A percentile compares a stretch with the other conserved stretches of the same genome.
Conservation (phyloP, 2,797 vertebrate species). For the Poliocrania exsul region DNA sequence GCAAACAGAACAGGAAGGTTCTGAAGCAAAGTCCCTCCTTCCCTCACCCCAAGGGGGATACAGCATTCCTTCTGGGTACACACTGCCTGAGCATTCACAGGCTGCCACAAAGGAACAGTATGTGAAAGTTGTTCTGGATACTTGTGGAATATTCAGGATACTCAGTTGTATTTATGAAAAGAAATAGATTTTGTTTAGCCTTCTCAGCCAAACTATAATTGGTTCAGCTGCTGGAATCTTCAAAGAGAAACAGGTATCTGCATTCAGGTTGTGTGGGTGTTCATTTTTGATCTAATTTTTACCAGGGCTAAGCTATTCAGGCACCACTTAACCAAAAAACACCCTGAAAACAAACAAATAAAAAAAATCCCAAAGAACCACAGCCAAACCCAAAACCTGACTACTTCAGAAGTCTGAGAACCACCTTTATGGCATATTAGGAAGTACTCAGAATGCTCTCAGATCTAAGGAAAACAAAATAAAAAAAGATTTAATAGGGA, state of each 20-base stretch:
- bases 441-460: not conserved
- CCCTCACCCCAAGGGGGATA: not conserved
- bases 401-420: constrained; percentile 20
- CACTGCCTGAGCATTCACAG: not conserved
- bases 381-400: not conserved
- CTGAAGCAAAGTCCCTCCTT: not conserved
- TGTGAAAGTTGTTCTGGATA: not conserved
- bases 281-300: not conserved
- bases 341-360: not conserved
- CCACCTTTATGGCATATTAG: not conserved
- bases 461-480: constrained; percentile 33
- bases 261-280: not conserved
- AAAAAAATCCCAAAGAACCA: not conserved
- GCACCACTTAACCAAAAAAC: not conserved
- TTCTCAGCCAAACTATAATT: not conserved
- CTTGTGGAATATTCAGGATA: not conserved
- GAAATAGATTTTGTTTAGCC: not conserved
- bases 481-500: not conserved
- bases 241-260: not conserved
- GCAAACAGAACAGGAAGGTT: not conserved
- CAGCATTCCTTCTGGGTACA: not conserved
- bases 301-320: not conserved
- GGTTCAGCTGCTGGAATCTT: not conserved
- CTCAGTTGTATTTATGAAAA: not conserved
- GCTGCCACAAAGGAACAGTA: not conserved